Conservation (phyloP, 2,888 invertebrate species). For the Rhamnusium bicolor region DNA sequence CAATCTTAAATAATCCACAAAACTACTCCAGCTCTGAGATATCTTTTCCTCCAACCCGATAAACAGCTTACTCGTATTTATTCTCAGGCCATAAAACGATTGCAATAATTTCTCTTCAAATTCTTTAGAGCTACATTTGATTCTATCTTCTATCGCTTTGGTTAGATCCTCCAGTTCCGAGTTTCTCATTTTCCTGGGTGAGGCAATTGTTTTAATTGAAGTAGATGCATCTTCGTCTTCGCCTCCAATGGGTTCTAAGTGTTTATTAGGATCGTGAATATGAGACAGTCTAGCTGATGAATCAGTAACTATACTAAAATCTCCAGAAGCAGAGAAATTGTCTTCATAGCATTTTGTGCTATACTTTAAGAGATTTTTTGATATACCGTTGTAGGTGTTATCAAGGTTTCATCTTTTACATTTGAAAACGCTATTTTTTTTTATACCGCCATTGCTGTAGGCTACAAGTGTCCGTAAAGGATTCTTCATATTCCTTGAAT, state of each 20-base stretch:
- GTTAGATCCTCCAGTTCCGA: constrained; percentile 48
- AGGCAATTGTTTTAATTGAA: not conserved
- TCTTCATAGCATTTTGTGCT: constrained; percentile 35
- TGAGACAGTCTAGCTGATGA: constrained; percentile 25
- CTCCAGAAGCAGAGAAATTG: constrained; percentile 50
- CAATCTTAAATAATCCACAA: constrained; percentile 53
- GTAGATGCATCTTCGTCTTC: constrained; percentile 4
- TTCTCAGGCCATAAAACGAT: constrained; percentile 54
- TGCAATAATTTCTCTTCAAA: constrained; percentile 54
- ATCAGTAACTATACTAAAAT: constrained; percentile 49
- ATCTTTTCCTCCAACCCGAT: constrained; percentile 56
- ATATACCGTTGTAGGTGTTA: constrained; percentile 1
- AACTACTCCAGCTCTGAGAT: constrained; percentile 55
- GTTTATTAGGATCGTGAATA: not conserved
- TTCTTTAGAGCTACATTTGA: constrained; percentile 41
- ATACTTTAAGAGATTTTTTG: not conserved
- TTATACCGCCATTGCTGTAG: constrained; percentile 49
- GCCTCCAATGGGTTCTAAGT: not conserved
- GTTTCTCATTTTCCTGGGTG: not conserved
- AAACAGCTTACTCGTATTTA: constrained; percentile 57
- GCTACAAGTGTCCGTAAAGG: constrained; percentile 54
- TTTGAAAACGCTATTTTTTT: constrained; percentile 54
- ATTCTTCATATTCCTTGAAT: constrained; percentile 53
- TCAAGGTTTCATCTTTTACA: constrained; percentile 4
- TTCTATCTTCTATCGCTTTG: constrained; percentile 46